These are phyloP conservation scores for Lota lota DNA, from an alignment of 2,113 vertebrate species.

Conservation along the genomic window DNA sequence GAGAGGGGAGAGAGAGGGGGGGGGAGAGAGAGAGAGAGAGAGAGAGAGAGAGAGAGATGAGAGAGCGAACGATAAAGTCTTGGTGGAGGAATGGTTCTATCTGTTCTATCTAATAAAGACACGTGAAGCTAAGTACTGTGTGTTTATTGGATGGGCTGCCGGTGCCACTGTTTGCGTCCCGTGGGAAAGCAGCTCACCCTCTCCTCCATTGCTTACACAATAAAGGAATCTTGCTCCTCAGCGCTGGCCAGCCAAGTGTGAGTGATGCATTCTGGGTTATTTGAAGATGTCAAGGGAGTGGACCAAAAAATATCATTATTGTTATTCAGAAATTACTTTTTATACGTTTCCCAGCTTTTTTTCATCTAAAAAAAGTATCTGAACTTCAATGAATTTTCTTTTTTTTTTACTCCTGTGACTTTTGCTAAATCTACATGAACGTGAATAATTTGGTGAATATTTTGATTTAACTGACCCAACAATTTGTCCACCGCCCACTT, in stretches of 20 bases:
- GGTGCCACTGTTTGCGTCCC: slow-evolving; percentile 15
- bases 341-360: background rate
- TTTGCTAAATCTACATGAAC: no score
- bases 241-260: background rate
- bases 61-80: background rate
- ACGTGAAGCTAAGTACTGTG: slow-evolving; percentile 16
- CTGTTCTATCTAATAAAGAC: slow-evolving; percentile 6
- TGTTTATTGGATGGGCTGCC: slow-evolving; percentile 10
- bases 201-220: no score
- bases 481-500: no score
- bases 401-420: background rate
- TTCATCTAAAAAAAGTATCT: background rate
- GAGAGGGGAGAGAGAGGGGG: background rate
- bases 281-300: no score
- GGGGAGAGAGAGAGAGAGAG: background rate
- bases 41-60: background rate
- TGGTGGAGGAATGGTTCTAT: background rate
- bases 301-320: no score
- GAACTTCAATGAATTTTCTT: background rate
- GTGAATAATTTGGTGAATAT: no score
- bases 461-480: no score
- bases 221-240: no score
- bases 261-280: background rate
- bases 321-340: no score
- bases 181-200: background rate